Percentiles rank a stretch among this genome's conserved stretches.
phyloP scores from a whole-genome alignment of 2,797 vertebrate species.

The Channa striata region DNA sequence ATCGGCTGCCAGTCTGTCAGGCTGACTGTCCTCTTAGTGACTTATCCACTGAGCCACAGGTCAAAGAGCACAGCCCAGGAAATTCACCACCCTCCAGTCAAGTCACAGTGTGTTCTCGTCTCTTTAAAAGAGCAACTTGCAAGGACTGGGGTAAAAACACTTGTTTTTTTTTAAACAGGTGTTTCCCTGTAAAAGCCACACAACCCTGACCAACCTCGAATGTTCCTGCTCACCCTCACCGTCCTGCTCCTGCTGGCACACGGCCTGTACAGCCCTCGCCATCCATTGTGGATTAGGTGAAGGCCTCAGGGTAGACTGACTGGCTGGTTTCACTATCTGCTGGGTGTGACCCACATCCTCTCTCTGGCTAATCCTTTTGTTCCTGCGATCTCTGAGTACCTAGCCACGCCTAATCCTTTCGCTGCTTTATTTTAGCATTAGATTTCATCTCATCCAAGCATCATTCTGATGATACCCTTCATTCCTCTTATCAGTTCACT shows the following conservation, averaged over 20 bases:
- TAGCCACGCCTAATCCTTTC: constrained; percentile 77
- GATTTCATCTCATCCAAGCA: constrained; percentile 57
- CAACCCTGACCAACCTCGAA: constrained; percentile 31
- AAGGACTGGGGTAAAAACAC: constrained; percentile 13
- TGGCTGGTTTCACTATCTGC: constrained; percentile 74
- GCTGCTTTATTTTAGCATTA: constrained; percentile 71
- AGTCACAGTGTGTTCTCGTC: neutral
- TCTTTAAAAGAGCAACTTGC: constrained; percentile 16
- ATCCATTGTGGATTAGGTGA: constrained; percentile 65
- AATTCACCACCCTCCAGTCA: constrained; percentile 6
- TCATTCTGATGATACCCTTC: constrained; percentile 58
- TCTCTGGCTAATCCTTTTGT: constrained; percentile 80
- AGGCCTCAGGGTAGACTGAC: constrained; percentile 59
- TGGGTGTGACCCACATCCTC: constrained; percentile 80
- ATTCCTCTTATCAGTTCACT: constrained; percentile 46
- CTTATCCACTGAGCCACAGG: constrained; percentile 49
- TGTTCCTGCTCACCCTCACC: constrained; percentile 21
- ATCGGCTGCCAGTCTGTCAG: constrained; percentile 45
- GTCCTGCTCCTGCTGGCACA: constrained; percentile 16
- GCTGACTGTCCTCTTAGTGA: constrained; percentile 66
- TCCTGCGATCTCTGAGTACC: constrained; percentile 73
- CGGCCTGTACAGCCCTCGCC: constrained; percentile 18
- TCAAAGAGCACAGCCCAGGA: constrained; percentile 58
- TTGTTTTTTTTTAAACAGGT: constrained; percentile 26
- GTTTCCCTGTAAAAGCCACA: constrained; percentile 37